Evolutionary conservation across 2,888 invertebrate genomes (phyloP).

Genomic region (Melanostoma mellinum): DNA sequence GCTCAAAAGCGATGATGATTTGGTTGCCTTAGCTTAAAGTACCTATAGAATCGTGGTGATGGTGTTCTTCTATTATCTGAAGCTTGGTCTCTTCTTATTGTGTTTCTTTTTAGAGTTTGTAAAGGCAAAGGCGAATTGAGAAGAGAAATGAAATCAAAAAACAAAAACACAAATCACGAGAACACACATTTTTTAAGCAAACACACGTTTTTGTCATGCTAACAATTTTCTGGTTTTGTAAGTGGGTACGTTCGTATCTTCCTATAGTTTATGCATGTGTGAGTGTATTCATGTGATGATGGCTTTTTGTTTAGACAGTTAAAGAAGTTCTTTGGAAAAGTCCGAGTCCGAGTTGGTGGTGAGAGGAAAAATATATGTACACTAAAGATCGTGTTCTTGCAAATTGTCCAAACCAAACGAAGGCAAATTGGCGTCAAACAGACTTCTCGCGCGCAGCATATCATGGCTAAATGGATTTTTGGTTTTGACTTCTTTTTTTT

Average conservation of each 20-base stretch:
- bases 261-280: neutral
- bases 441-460: neutral
- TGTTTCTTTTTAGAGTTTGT: neutral
- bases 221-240: slow-evolving; percentile 68
- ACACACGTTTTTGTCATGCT: slow-evolving; percentile 73
- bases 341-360: slow-evolving; percentile 1
- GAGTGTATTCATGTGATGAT: neutral
- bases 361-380: slow-evolving; percentile 31
- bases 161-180: slow-evolving; percentile 68
- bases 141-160: slow-evolving; percentile 43
- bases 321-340: slow-evolving; percentile 41
- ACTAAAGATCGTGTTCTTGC: slow-evolving; percentile 38
- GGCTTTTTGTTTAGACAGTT: slow-evolving; percentile 23
- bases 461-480: slow-evolving; percentile 25
- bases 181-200: slow-evolving; percentile 70
- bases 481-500: neutral
- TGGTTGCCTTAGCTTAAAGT: slow-evolving; percentile 44
- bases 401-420: slow-evolving; percentile 22
- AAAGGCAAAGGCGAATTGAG: slow-evolving; percentile 14
- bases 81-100: neutral
- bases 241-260: slow-evolving; percentile 57
- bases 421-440: slow-evolving; percentile 24
- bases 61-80: slow-evolving; percentile 23
- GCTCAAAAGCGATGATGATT: slow-evolving; percentile 25
- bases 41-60: neutral